Evolutionary conservation across 2,888 invertebrate genomes (phyloP).

Genomic region (Pteria penguin): DNA sequence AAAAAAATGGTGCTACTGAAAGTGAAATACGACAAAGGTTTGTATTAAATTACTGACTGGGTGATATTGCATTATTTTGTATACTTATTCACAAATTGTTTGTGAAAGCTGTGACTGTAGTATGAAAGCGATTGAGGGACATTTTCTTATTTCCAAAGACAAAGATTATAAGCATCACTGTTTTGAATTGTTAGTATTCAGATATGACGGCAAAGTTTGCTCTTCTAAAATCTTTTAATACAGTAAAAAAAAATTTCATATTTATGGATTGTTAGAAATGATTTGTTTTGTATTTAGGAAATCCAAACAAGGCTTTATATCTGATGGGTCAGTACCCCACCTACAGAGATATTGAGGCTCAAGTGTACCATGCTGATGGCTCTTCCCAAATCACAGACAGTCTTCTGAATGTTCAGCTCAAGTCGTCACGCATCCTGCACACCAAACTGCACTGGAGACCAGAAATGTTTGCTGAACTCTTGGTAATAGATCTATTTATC

Average conservation of each 20-base stretch:
- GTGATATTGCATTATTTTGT: too few relatives aligned
- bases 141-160: too few relatives aligned
- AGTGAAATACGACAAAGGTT: constrained; percentile 60
- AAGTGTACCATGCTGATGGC: constrained; percentile 49
- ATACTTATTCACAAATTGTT: too few relatives aligned
- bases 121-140: too few relatives aligned
- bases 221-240: too few relatives aligned
- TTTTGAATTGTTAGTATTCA: too few relatives aligned
- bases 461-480: constrained; percentile 54
- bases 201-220: too few relatives aligned
- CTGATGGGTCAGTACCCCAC: constrained; percentile 63
- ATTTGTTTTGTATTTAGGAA: too few relatives aligned
- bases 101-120: too few relatives aligned
- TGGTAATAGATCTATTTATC: constrained; percentile 49
- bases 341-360: constrained; percentile 58
- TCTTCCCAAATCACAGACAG: constrained; percentile 54
- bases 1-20: constrained; percentile 45
- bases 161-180: too few relatives aligned
- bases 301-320: constrained; percentile 50
- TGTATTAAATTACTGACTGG: too few relatives aligned
- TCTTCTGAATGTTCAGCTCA: constrained; percentile 52
- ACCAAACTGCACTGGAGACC: constrained; percentile 67
- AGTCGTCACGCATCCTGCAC: constrained; percentile 61
- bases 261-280: too few relatives aligned
- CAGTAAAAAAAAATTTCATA: background rate